Conservation (phyloP, 2,113 vertebrate species). For the Solea senegalensis region DNA sequence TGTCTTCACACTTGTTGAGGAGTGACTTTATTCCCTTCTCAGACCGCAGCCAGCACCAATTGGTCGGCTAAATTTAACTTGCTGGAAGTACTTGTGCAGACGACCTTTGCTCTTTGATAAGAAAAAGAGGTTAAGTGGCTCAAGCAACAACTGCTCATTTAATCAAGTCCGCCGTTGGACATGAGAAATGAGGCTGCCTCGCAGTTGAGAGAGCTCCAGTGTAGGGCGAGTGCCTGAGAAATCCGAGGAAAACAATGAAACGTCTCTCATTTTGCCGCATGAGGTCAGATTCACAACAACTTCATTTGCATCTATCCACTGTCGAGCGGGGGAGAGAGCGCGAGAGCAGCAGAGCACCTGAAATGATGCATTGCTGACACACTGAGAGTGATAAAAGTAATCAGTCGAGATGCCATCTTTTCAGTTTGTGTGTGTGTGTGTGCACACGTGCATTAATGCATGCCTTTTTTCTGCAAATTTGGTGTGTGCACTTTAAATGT, state of each 20-base stretch:
- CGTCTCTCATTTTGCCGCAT: conserved; percentile 69
- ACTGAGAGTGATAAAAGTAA: conserved; percentile 74
- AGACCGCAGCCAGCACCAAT: not conserved
- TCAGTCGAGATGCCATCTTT: conserved; percentile 70
- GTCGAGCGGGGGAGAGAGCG: conserved; percentile 66
- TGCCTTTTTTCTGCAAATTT: not conserved
- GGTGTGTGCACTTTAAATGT: not conserved
- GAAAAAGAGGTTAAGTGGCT: not conserved
- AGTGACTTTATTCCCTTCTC: not conserved
- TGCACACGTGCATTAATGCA: conserved; percentile 29
- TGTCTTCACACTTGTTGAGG: not conserved
- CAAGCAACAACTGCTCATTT: conserved; percentile 11
- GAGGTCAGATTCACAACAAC: conserved; percentile 70
- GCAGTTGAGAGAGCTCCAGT: conserved; percentile 12
- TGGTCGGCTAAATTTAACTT: conserved; percentile 6
- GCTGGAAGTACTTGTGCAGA: not conserved
- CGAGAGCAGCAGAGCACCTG: conserved; percentile 59
- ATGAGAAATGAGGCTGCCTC: not conserved
- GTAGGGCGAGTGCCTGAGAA: conserved; percentile 17
- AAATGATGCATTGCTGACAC: conserved; percentile 74
- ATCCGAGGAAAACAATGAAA: conserved; percentile 58
- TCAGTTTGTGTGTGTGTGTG: conserved; percentile 37
- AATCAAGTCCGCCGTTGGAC: not conserved
- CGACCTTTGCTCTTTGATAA: conserved; percentile 15
- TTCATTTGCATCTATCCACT: conserved; percentile 79